Percentiles rank a stretch among this genome's conserved stretches.
These are phyloP conservation scores for Synergus gifuensis DNA, from an alignment of 2,888 invertebrate genomes.

Conservation along the genomic window DNA sequence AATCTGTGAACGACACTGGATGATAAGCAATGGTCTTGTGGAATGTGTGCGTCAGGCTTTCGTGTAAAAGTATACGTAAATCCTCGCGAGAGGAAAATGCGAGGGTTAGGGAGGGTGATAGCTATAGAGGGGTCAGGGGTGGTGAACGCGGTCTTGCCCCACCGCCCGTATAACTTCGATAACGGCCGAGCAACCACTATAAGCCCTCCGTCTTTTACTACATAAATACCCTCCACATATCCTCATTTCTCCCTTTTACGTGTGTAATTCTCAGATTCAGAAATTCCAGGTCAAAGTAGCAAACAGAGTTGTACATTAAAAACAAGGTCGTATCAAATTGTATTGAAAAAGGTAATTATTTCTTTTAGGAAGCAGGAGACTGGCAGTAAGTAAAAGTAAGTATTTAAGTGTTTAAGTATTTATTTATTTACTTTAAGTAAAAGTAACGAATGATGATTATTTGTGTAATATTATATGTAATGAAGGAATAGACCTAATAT, in stretches of 20 bases:
- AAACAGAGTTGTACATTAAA: too few relatives aligned
- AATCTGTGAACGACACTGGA: slow-evolving; percentile 55
- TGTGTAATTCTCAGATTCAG: not conserved
- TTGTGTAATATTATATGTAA: too few relatives aligned
- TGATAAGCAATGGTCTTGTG: slow-evolving; percentile 55
- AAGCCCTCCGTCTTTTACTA: slow-evolving; percentile 64
- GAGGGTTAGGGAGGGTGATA: slow-evolving; percentile 58
- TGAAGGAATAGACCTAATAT: not conserved
- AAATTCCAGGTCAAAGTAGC: not conserved
- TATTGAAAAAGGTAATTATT: too few relatives aligned
- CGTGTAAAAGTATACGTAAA: not conserved
- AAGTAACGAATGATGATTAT: not conserved
- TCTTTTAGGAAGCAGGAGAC: too few relatives aligned
- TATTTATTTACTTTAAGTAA: too few relatives aligned
- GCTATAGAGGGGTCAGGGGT: slow-evolving; percentile 55
- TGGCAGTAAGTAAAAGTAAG: too few relatives aligned
- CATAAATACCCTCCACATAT: slow-evolving; percentile 49
- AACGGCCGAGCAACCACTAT: slow-evolving; percentile 62
- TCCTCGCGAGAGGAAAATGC: slow-evolving; percentile 14
- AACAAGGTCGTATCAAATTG: too few relatives aligned
- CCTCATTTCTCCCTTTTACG: not conserved
- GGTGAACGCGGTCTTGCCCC: slow-evolving; percentile 56
- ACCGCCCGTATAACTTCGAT: slow-evolving; percentile 66
- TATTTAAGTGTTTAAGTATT: too few relatives aligned
- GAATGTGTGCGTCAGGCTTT: not conserved